Conservation (phyloP, 1,140 invertebrate species). For the Oncopeltus fasciatus region DNA sequence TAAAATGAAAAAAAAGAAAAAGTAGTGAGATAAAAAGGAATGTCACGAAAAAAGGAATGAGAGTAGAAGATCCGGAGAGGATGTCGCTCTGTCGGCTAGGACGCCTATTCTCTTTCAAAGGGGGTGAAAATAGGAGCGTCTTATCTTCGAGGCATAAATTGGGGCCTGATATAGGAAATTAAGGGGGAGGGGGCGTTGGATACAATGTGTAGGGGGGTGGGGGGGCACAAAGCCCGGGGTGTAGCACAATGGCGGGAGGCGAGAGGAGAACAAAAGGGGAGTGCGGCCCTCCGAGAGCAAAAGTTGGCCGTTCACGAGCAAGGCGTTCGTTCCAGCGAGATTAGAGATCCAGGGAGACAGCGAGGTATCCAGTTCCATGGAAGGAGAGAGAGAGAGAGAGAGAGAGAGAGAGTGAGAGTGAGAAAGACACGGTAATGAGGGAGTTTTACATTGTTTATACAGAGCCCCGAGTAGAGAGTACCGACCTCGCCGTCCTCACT, state of each 20-base stretch:
- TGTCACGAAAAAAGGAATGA: background rate
- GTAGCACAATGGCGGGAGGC: background rate
- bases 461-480: too few species aligned
- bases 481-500: too few species aligned
- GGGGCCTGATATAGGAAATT: conserved; percentile 8
- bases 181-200: background rate
- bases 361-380: background rate
- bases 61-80: background rate
- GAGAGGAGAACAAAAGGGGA: too few species aligned
- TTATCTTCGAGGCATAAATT: conserved; percentile 7
- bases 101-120: background rate
- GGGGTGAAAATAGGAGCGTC: conserved; percentile 1
- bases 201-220: background rate
- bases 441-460: conserved; percentile 8
- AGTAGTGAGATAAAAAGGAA: background rate
- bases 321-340: background rate
- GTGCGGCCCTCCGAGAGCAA: background rate
- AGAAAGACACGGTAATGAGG: background rate
- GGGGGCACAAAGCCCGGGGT: background rate
- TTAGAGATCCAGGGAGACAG: background rate
- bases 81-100: background rate
- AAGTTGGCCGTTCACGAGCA: background rate
- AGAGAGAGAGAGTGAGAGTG: too few species aligned
- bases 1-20: background rate
- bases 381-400: too few species aligned